Base-by-base conservation (phyloP, 2,888 invertebrate species). In the Cantharis nigra region DNA sequence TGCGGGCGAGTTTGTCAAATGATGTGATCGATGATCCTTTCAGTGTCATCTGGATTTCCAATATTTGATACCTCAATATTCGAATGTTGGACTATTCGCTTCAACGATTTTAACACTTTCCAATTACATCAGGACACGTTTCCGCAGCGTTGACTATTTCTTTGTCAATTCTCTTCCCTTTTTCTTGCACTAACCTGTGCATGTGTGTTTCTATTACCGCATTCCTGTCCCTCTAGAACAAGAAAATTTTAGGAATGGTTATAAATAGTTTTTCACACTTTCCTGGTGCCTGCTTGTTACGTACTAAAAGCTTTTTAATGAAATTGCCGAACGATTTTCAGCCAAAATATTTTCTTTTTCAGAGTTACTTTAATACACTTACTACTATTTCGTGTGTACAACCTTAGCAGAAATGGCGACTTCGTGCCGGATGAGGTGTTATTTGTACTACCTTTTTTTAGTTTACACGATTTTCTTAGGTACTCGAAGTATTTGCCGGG, bases 11-110 rank as follows among this genome's bases (percentile, higher is more conserved):
- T 79, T 76, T 79, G 78, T 79, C 78, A 79, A 76, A 79, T 74
- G 70, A 76, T 72, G 76, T 79, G 78, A 79, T 79, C 76, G 78
- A 79, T 79, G 78, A 79, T 79, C 69, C 78, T 79, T 76, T 76
- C 78, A 70, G 71, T 72, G 76, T 79, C 76, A 70, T 74, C 74
- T 74, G 67, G 78, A 74, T 76, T 76, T 79, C 74, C 69, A 76
- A 76, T 79, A 76, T 76, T 74, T 76, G 76, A 76, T 79, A 73
- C 75, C 69, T 69, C 74, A 76, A 79, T 76, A 74, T 79, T 73
- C 74, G 74, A 71, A 62, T 72, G 78, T 73, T 73, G 74, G 69
- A 28, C 70, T 67, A 64, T 76, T 75, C 78, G 74, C 72, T 71
- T 72, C 78, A 74, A 72, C 76, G 78, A 72, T 74, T 76, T 74